Percentiles rank a stretch among this genome's conserved stretches.
These are phyloP conservation scores for Meteorus colon DNA, from an alignment of 2,888 invertebrate genomes.

Conservation along the genomic window DNA sequence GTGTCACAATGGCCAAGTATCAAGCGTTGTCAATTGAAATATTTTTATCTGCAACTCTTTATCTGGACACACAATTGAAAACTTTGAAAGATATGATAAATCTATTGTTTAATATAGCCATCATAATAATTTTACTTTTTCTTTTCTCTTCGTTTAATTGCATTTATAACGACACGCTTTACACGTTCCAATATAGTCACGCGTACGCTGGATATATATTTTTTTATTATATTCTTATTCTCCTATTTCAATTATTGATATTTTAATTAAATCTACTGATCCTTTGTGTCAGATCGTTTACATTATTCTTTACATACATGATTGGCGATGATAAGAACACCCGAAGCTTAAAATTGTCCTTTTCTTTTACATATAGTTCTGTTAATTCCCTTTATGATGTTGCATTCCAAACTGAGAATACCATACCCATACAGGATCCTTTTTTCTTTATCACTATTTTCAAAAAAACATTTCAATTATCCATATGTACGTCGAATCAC, in stretches of 20 bases:
- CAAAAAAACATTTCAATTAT: conserved; percentile 42
- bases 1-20: conserved; percentile 45
- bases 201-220: conserved; percentile 35
- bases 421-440: no score
- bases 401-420: no score
- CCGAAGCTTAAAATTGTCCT: conserved; percentile 23
- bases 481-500: conserved; percentile 3
- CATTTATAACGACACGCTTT: conserved; percentile 18
- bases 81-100: not conserved
- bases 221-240: conserved; percentile 43
- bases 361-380: not conserved
- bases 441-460: conserved; percentile 35
- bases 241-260: not conserved
- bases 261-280: not conserved
- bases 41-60: conserved; percentile 11
- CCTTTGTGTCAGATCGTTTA: conserved; percentile 49
- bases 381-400: no score
- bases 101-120: conserved; percentile 4
- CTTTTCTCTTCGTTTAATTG: conserved; percentile 2
- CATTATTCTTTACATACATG: conserved; percentile 50
- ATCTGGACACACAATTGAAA: conserved; percentile 8
- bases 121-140: not conserved
- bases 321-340: conserved; percentile 41
- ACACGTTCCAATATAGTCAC: conserved; percentile 24
- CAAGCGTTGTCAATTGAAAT: conserved; percentile 6